Conservation (phyloP, 2,113 vertebrate species). For the Leuciscus idus region DNA sequence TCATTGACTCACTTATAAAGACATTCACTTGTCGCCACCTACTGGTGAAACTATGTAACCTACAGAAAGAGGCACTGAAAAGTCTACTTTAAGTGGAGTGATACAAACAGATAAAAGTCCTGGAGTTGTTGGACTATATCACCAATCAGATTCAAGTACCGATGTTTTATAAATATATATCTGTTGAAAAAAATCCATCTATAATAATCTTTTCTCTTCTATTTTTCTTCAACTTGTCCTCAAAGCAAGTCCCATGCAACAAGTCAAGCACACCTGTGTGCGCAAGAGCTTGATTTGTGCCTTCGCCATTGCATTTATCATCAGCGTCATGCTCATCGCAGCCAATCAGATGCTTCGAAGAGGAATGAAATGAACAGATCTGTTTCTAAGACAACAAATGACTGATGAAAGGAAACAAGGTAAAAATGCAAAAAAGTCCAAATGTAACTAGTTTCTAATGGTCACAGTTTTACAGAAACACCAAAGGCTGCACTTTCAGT, state of each 20-base stretch:
- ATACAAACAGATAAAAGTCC: background rate
- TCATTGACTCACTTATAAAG: background rate
- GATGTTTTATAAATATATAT: background rate
- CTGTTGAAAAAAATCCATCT: background rate
- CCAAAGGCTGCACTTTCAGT: conserved; percentile 26
- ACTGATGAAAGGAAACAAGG: conserved; percentile 19
- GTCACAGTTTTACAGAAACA: conserved; percentile 7
- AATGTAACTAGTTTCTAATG: conserved; percentile 11
- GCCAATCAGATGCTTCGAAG: conserved; percentile 97
- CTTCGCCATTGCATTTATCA: conserved; percentile 97
- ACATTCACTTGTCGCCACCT: background rate
- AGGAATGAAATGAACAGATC: conserved; percentile 85
- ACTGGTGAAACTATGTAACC: background rate
- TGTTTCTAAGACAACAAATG: conserved; percentile 3
- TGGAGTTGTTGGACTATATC: background rate
- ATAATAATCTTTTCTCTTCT: conserved; percentile 10
- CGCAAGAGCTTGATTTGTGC: conserved; percentile 96
- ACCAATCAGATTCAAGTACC: background rate
- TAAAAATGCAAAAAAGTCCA: conserved; percentile 33
- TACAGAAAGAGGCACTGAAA: background rate
- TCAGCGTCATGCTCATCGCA: conserved; percentile 97
- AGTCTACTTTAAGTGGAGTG: background rate
- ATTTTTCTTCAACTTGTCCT: background rate
- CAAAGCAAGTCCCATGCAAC: conserved; percentile 92
- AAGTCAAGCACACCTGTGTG: conserved; percentile 97